A percentile compares a stretch with the other conserved stretches of the same genome.
Conservation (phyloP, 2,888 invertebrate genomes). For the Nephrotoma guestfalica region DNA sequence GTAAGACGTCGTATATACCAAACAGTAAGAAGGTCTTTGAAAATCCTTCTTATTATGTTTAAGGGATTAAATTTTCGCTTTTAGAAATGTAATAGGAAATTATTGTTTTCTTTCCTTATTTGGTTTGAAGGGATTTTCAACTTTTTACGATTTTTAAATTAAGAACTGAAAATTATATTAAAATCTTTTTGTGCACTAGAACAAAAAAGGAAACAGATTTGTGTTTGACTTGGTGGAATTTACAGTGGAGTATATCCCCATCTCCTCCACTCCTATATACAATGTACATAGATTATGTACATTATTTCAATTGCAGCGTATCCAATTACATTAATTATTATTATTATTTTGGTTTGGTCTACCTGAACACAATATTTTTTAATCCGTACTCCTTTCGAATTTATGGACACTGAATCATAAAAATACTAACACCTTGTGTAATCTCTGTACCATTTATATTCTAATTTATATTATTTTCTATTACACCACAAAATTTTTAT, state of each 20-base stretch:
- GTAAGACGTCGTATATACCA: neutral
- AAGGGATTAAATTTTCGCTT: neutral
- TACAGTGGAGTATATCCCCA: neutral
- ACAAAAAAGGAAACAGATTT: neutral
- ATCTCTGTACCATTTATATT: neutral
- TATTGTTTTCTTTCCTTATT: neutral
- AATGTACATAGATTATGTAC: neutral
- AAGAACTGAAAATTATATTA: neutral
- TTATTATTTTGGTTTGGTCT: neutral
- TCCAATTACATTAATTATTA: neutral
- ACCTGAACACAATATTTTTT: neutral
- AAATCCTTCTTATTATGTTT: neutral
- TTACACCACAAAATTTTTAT: neutral
- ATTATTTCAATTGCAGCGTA: neutral
- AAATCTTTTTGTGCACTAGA: neutral
- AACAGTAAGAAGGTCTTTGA: neutral
- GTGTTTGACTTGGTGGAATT: neutral
- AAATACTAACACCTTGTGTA: neutral
- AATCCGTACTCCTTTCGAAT: neutral
- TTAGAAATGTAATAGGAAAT: neutral
- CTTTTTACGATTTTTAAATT: neutral
- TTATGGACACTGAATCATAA: neutral
- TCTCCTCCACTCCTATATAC: neutral
- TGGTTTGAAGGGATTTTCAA: neutral
- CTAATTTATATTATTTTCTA: neutral